Evolutionary conservation across 1,140 invertebrate genomes (phyloP), one percentile per base, ranked within the genome.

Genomic region (Drosophila varians): DNA sequence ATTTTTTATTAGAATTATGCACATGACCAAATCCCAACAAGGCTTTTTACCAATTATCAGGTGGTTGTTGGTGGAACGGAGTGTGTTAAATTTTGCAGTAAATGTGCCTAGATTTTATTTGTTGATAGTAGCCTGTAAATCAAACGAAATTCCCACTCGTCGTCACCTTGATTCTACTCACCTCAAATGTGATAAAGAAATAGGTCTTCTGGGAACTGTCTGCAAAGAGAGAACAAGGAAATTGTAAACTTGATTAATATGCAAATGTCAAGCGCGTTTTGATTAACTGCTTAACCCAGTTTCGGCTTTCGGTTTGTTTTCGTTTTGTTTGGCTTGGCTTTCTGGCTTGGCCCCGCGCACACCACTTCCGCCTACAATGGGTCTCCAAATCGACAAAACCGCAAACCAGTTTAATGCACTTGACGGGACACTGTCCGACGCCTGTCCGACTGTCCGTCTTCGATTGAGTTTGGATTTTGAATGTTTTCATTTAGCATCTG

Each of bases 161-260:
- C n/a, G 42, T 55, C 53, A 56, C 53, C n/a, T 47, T 28, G 8
- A 23, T n/a, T 40, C 16, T 0, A 66, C 64, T 68, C 64, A 68
- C 64, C 64, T 68, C 51, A 12, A 9, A n/a, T 40, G 36, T 3
- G 56, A 38, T 54, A 38, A 19, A 23, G 18, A 52, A 45, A 45
- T 52, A 26, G 42, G 25, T 70, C 28, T 51, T 47, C 54, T 31
- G 46, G 61, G 64, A 53, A 66, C 42, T 61, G 57, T 54, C 80
- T 77, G 73, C 19, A 80, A 77, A 60, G 28, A 42, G 43, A 75
- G 66, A 73, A 72, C 19, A 48, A 40, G 47, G 42, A 76, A 80
- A 78, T 55, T 65, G 61, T 57, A 69, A 79, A 80, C 61, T 65
- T 87, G 72, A 84, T 84, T 87, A 84, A 84, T 84, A 84, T 87